phyloP scores from a whole-genome alignment of 2,888 invertebrate species.

The Perizoma flavofasciatum region DNA sequence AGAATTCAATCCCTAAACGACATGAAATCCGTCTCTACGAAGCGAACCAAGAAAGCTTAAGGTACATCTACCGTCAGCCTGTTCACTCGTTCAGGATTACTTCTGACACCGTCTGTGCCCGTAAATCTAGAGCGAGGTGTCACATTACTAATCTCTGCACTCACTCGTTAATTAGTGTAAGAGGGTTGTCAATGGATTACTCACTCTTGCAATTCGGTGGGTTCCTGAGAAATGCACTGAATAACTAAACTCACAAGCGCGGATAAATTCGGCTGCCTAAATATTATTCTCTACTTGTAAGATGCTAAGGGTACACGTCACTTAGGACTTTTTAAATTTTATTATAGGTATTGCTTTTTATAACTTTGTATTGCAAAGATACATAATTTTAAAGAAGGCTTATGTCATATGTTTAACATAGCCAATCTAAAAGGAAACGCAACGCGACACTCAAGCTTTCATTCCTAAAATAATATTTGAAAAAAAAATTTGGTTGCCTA shows the following conservation, averaged over 20 bases:
- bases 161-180: conserved; percentile 73
- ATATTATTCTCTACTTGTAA: no score
- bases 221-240: conserved; percentile 13
- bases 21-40: conserved; percentile 4
- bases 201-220: conserved; percentile 37
- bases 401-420: no score
- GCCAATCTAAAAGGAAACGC: no score
- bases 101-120: conserved; percentile 54
- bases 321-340: no score
- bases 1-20: conserved; percentile 2
- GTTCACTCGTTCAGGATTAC: conserved; percentile 55
- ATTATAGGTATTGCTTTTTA: no score
- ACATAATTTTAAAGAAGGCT: no score
- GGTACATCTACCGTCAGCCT: conserved; percentile 36
- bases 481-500: no score
- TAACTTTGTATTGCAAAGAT: no score
- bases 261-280: no score
- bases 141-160: conserved; percentile 66
- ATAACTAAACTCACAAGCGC: neutral
- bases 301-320: no score
- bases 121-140: conserved; percentile 68
- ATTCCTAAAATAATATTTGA: no score
- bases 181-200: conserved; percentile 64
- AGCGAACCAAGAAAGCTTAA: conserved; percentile 24
- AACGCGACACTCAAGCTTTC: no score